Percentiles rank a stretch among this genome's conserved stretches.
These are phyloP conservation scores for Tupaia chinensis DNA, from an alignment of 2,113 vertebrate genomes.

Conservation along the genomic window DNA sequence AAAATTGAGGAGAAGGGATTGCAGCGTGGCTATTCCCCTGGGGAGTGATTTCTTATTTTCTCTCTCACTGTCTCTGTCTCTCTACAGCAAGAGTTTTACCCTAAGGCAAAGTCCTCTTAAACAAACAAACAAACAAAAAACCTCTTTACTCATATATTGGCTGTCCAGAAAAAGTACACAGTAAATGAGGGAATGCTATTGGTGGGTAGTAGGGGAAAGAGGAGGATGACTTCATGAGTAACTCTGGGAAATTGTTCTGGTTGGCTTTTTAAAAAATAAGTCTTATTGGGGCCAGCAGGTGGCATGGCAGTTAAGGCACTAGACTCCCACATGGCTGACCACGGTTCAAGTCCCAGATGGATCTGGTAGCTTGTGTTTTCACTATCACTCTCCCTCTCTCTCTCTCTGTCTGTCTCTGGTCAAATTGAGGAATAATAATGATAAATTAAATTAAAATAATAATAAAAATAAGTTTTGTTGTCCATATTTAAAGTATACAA, in stretches of 20 bases:
- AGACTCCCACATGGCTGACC: no score
- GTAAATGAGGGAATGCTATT: neutral
- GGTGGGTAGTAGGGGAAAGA: neutral
- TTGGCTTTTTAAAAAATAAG: slow-evolving; percentile 25
- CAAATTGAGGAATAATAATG: no score
- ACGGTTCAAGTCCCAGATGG: no score
- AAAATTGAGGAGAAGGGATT: no score
- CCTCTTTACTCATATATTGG: neutral
- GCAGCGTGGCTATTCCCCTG: no score
- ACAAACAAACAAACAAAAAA: neutral
- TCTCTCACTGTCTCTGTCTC: no score
- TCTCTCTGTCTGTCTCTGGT: neutral
- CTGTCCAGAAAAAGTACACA: slow-evolving; percentile 2
- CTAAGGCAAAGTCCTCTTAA: no score
- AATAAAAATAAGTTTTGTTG: neutral
- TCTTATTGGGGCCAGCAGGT: neutral
- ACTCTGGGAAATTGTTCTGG: slow-evolving; percentile 41
- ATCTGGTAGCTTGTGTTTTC: no score
- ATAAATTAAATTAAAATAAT: neutral
- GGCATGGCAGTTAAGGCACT: no score
- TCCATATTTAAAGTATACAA: neutral
- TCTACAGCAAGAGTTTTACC: no score
- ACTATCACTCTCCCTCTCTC: neutral
- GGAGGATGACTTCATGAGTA: slow-evolving; percentile 27
- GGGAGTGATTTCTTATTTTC: no score